Percentiles rank a stretch among this genome's conserved stretches.
Evolutionary conservation across 2,888 invertebrate genomes (phyloP).

Genomic region (Drosophila rellima): DNA sequence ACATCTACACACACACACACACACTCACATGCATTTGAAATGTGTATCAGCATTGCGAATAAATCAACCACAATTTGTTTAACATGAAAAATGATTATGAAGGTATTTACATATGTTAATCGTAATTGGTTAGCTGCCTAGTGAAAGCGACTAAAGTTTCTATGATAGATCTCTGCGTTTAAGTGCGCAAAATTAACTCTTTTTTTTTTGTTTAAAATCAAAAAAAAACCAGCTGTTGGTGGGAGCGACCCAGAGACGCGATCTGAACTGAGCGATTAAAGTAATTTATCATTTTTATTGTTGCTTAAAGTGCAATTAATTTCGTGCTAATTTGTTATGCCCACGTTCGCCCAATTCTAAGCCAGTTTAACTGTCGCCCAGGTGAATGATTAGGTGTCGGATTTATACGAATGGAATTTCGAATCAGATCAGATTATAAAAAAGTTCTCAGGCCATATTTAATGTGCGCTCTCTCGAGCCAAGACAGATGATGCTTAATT

Average conservation of each 20-base stretch:
- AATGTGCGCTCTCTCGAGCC: conserved; percentile 3
- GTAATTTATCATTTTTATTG: conserved; percentile 75
- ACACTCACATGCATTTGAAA: conserved; percentile 36
- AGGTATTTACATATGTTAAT: conserved; percentile 67
- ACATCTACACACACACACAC: conserved; percentile 12
- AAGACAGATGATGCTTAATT: conserved; percentile 17
- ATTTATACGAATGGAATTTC: conserved; percentile 25
- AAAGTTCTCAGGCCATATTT: conserved; percentile 54
- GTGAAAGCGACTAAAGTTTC: conserved; percentile 63
- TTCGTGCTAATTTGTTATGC: conserved; percentile 71
- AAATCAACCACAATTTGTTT: conserved; percentile 50
- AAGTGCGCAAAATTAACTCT: conserved; percentile 1
- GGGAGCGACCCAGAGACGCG: conserved; percentile 52
- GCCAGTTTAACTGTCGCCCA: conserved; percentile 2
- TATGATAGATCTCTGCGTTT: conserved; percentile 37
- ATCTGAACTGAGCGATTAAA: conserved; percentile 53
- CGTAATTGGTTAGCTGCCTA: conserved; percentile 43
- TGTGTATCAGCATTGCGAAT: conserved; percentile 41
- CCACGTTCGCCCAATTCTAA: conserved; percentile 32
- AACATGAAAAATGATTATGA: conserved; percentile 31
- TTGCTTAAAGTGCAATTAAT: conserved; percentile 73
- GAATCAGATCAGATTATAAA: conserved; percentile 28
- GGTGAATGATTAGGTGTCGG: conserved; percentile 16
- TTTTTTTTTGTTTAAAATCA: conserved; percentile 3
- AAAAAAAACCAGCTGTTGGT: conserved; percentile 37